Percentiles rank a stretch among this genome's conserved stretches.
phyloP scores from a whole-genome alignment of 2,113 vertebrate species.

The Gavialis gangeticus region DNA sequence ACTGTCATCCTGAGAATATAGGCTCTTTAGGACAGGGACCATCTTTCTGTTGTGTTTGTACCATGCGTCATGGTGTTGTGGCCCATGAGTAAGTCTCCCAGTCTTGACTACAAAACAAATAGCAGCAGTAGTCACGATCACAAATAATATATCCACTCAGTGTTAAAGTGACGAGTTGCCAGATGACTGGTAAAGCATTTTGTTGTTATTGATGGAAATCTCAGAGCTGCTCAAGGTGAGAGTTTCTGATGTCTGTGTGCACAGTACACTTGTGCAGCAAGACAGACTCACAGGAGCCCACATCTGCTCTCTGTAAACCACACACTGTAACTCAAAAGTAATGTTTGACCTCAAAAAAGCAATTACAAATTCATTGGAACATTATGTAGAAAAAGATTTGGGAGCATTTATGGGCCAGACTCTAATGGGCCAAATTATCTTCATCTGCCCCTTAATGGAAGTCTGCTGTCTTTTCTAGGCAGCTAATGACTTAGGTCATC shows the following conservation, averaged over 20 bases:
- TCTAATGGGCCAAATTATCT: not conserved
- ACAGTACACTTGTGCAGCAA: constrained; percentile 42
- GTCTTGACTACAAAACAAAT: not conserved
- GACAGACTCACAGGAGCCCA: constrained; percentile 28
- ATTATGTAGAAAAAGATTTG: constrained; percentile 6
- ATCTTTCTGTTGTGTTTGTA: not conserved
- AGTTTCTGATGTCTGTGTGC: constrained; percentile 58
- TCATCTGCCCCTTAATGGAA: not conserved
- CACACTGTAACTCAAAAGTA: constrained; percentile 20
- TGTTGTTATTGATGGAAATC: not conserved
- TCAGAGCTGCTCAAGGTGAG: not conserved
- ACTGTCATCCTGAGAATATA: not conserved
- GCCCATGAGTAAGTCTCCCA: not conserved
- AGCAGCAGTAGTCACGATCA: not conserved
- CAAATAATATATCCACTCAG: constrained; percentile 31
- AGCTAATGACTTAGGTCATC: not conserved
- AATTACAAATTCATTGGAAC: constrained; percentile 5
- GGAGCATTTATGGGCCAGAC: not conserved
- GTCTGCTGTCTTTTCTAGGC: not conserved
- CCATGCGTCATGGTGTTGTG: accelerated
- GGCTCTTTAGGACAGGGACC: not conserved
- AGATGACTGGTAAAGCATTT: constrained; percentile 38
- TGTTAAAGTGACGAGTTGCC: constrained; percentile 25
- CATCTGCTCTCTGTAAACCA: not conserved
- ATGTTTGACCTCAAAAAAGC: constrained; percentile 39